Base-by-base conservation (phyloP, 2,888 invertebrate species). In the Tortrix viridana region DNA sequence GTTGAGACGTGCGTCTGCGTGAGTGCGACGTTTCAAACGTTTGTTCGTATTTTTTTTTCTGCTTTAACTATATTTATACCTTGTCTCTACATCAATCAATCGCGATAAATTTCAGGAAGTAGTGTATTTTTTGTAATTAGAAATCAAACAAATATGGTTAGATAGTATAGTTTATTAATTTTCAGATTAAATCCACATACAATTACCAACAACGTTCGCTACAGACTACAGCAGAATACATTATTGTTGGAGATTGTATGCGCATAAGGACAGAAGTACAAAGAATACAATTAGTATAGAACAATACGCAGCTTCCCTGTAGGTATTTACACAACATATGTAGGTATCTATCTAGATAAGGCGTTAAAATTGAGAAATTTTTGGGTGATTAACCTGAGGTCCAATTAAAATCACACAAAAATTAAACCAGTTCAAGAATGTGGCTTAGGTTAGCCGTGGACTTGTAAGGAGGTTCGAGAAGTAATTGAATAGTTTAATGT, bases 301-400 rank as follows among this genome's bases (percentile, higher is more conserved):
- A 84, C 71, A 81, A 82, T 84, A 84, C 82, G 77, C 82, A 83
- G 80, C 74, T 75, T 86, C 87, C 88, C 88, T 88, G 87, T 88
- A 86, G 79, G 75, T 85, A 79, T 75, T 77, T 79, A 82, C 77
- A 76, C 73, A 82, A 84, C 75, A 80, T 81, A 32, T 77, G 63
- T 63, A 62, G 50, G 65, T 65, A 59, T 60, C 54, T 55, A 53
- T 37, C 48, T 32, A 58, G 49, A 12, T 63, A 60, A 47, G 48
- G 44, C 38, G 50, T 52, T 50, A 22, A 41, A 53, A 46, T 49
- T 16, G 26, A 14, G 26, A 49, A 49, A 32, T 32, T 50, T 3
- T 50, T 14, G 12, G 19, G 12, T 50, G 3, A 41, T 41, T 16
- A 41, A 16, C 41, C 32, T 32, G 26, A 26, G 26, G 26, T 26